These are phyloP conservation scores for Xestoiulus laeticollis DNA, from an alignment of 2,888 invertebrate species.

Conservation along the genomic window DNA sequence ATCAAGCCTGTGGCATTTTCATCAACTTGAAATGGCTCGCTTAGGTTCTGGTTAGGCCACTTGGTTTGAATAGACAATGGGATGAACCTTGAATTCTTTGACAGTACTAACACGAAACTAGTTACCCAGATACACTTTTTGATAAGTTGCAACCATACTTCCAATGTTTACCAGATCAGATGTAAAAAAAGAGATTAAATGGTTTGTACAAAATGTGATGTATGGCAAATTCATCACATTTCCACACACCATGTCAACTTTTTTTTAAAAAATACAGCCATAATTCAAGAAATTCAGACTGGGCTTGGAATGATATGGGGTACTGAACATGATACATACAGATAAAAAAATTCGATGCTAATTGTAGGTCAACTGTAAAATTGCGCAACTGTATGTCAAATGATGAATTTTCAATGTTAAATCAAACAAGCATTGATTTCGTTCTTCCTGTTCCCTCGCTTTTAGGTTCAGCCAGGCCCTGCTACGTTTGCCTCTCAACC, in stretches of 20 bases:
- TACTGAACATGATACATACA: background rate
- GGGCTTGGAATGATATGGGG: background rate
- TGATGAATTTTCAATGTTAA: background rate
- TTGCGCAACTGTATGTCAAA: background rate
- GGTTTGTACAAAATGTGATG: background rate
- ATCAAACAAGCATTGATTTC: conserved; percentile 17
- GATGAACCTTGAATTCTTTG: background rate
- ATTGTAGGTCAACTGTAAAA: conserved; percentile 28
- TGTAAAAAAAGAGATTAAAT: background rate
- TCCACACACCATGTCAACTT: background rate
- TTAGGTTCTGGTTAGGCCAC: background rate
- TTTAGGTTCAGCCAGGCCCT: conserved; percentile 30
- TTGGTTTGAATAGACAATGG: background rate
- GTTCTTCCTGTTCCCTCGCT: conserved; percentile 19
- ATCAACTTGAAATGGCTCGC: too few species aligned
- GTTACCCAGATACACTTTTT: too few species aligned
- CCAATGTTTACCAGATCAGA: conserved; percentile 32
- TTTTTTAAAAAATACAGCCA: background rate
- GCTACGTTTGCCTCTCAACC: conserved; percentile 42
- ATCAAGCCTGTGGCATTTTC: background rate
- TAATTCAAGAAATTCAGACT: background rate
- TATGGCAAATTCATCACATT: background rate
- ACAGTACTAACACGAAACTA: too few species aligned
- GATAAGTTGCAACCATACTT: background rate
- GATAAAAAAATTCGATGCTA: background rate